These are phyloP conservation scores for Carassius auratus DNA, from an alignment of 2,113 vertebrate species.

Conservation along the genomic window DNA sequence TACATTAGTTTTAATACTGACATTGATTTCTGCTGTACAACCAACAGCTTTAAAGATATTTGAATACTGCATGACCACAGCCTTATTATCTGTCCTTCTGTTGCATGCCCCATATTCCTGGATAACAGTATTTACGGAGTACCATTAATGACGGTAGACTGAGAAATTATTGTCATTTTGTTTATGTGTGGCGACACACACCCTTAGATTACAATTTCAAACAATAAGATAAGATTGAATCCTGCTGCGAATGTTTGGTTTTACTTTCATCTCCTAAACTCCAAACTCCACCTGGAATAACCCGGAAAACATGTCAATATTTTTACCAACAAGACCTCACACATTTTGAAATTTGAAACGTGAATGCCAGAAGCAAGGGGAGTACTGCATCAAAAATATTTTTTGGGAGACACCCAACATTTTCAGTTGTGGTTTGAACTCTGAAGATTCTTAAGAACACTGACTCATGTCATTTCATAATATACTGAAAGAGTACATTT, in stretches of 20 bases:
- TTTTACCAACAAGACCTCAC: constrained; percentile 54
- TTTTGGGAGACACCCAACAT: neutral
- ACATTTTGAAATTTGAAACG: constrained; percentile 17
- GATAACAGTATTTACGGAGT: neutral
- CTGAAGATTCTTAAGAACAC: neutral
- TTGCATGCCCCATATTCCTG: neutral
- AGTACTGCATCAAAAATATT: neutral
- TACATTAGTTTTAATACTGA: neutral
- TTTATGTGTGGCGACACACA: neutral
- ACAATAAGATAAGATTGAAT: neutral
- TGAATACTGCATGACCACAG: neutral
- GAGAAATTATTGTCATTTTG: neutral
- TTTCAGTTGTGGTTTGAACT: neutral
- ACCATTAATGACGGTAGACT: neutral
- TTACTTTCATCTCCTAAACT: neutral
- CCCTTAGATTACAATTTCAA: neutral
- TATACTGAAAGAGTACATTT: neutral
- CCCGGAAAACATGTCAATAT: constrained; percentile 48
- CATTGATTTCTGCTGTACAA: neutral
- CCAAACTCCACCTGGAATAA: constrained; percentile 6
- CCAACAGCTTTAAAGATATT: neutral
- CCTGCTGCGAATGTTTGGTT: neutral
- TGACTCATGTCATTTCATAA: neutral
- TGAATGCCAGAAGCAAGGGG: neutral
- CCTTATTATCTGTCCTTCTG: neutral